Conservation (phyloP, 2,113 vertebrate species). For the Macrotis lagotis region DNA sequence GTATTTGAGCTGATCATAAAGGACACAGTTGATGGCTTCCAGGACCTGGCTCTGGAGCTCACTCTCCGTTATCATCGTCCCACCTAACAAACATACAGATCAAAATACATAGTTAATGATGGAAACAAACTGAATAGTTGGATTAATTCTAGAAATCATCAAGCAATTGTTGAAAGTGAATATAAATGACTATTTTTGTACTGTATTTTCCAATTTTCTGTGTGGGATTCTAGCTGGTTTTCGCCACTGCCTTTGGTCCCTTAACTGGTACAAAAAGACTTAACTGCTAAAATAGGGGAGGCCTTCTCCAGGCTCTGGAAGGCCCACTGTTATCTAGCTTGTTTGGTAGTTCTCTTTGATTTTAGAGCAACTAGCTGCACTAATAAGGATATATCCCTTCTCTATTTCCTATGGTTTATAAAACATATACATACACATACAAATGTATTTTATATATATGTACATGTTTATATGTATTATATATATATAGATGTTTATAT, state of each 20-base stretch:
- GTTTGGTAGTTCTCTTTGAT: no score
- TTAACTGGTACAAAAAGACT: neutral
- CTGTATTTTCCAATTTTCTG: neutral
- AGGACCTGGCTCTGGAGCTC: constrained; percentile 96
- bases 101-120: constrained; percentile 59
- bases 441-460: no score
- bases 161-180: neutral
- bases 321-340: neutral
- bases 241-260: neutral
- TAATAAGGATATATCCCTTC: neutral
- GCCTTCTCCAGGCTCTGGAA: neutral
- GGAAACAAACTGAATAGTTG: neutral
- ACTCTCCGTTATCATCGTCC: constrained; percentile 87
- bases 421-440: neutral
- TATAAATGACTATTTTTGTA: neutral
- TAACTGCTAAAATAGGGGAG: neutral
- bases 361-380: neutral
- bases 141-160: neutral
- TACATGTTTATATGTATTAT: no score
- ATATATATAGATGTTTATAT: no score
- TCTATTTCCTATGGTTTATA: neutral
- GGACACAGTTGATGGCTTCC: constrained; percentile 92
- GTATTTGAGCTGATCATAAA: constrained; percentile 96
- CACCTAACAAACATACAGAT: constrained; percentile 76
- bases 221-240: neutral